Conservation (phyloP, 2,888 invertebrate genomes). For the Axea sp. region DNA sequence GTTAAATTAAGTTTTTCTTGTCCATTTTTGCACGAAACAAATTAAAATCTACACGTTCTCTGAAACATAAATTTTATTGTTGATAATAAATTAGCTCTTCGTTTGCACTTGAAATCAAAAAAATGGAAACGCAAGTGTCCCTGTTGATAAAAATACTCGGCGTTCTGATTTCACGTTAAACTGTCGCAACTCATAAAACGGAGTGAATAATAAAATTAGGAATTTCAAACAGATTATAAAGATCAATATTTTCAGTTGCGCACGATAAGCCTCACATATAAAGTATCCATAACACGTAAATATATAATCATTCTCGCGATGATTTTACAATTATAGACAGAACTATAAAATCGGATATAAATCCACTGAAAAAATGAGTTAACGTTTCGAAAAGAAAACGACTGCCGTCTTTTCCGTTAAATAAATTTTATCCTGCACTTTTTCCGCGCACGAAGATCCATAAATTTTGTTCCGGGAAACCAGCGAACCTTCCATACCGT, state of each 20-base stretch:
- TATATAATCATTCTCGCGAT: constrained; percentile 27
- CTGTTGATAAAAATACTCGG: constrained; percentile 29
- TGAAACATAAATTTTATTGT: constrained; percentile 21
- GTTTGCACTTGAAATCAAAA: too few relatives aligned
- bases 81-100: constrained; percentile 26
- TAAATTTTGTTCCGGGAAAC: constrained; percentile 21
- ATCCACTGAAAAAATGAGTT: constrained; percentile 19
- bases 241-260: constrained; percentile 37
- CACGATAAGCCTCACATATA: constrained; percentile 18
- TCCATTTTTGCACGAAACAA: constrained; percentile 8
- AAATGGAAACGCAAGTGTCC: not conserved
- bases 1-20: constrained; percentile 34
- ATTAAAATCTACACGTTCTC: constrained; percentile 4
- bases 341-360: constrained; percentile 24
- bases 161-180: constrained; percentile 39
- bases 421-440: constrained; percentile 8
- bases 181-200: constrained; percentile 47
- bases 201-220: constrained; percentile 48
- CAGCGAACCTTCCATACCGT: constrained; percentile 1
- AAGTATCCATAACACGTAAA: constrained; percentile 17
- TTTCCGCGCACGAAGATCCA: not conserved
- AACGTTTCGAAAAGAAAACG: constrained; percentile 13
- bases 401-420: constrained; percentile 22
- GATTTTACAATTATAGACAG: constrained; percentile 40
- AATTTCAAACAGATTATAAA: constrained; percentile 51